Percentiles rank a stretch among this genome's conserved stretches.
These are phyloP conservation scores for Netelia fuscicornis DNA, from an alignment of 2,888 invertebrate genomes.

Conservation along the genomic window DNA sequence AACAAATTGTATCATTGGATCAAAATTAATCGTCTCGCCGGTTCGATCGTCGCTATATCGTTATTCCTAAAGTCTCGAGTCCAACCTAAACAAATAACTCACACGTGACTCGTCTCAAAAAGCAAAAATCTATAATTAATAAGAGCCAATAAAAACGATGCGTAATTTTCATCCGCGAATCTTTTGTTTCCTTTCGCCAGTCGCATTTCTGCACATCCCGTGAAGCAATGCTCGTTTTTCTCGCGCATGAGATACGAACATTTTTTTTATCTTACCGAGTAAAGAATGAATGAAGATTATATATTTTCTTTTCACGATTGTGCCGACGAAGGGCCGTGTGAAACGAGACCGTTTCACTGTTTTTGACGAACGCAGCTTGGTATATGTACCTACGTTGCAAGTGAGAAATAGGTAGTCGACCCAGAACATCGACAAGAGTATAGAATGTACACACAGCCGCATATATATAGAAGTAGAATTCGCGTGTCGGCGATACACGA, in stretches of 20 bases:
- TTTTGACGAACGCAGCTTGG: neutral
- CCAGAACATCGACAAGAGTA: neutral
- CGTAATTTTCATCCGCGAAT: neutral
- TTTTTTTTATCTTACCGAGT: too few relatives aligned
- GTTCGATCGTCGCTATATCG: slow-evolving; percentile 34
- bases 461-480: neutral
- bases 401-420: slow-evolving; percentile 28
- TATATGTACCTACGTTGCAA: neutral
- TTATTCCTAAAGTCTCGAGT: slow-evolving; percentile 33
- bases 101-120: neutral
- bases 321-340: neutral
- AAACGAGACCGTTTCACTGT: neutral
- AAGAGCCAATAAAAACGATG: too few relatives aligned
- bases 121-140: neutral
- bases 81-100: neutral
- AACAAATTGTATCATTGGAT: neutral
- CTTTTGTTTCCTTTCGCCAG: slow-evolving; percentile 14
- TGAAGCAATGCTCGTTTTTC: neutral
- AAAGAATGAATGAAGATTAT: slow-evolving; percentile 39
- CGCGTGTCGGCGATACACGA: slow-evolving; percentile 2
- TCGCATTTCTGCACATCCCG: neutral
- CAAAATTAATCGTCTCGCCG: slow-evolving; percentile 40
- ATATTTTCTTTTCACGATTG: slow-evolving; percentile 40
- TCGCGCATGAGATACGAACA: too few relatives aligned
- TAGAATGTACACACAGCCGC: too few relatives aligned